Evolutionary conservation across 1,140 invertebrate genomes (phyloP), one percentile per base, ranked within the genome.

Genomic region (Whitmania pigra): DNA sequence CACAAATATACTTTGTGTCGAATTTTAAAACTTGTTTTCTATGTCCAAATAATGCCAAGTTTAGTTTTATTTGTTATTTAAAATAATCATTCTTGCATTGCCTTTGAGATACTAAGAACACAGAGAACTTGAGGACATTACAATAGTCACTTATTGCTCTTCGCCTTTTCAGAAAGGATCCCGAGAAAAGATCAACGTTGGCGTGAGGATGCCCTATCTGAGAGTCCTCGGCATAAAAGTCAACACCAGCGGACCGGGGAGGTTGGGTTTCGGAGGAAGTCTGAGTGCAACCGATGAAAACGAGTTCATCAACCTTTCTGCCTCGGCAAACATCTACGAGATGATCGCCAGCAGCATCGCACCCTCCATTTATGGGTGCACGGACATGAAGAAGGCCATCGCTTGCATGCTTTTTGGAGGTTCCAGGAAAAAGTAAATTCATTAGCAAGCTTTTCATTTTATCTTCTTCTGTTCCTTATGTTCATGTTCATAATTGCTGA

Each of bases 381-480:
- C 86, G 13, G 95, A 99, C 82, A 95, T 99, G 73, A 99, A 99
- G 79, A 98, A 96, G 84, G 91, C 96, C 2, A 93, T 99, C 53
- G 91, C 94, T 31, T 95, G 92, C 80, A 84, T 99, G 60, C 82
- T 99, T 29, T 98, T 99, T 85, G 94, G 94, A 76, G 94, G 91
- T 9, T 86, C 86, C 0, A 78, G 86, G 60, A 87, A 87, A 79
- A 79, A 81, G 84, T 85, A 73, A 49, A n/a, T 6, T 36, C 6
- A 36, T 49, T 49, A 49, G 43, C 43, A 17, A 49, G 43, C 43
- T 7, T 49, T 49, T 17, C 11, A n/a, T n/a, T n/a, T n/a, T n/a
- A n/a, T 36, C 6, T 36, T 36, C 31, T 36, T 36, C 31, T 36
- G 6, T n/a, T n/a, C n/a, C n/a, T n/a, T n/a, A n/a, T n/a, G n/a